A percentile compares a stretch with the other conserved stretches of the same genome.
Evolutionary conservation across 2,888 invertebrate species (phyloP).

Genomic region (Ophioninae sp.): DNA sequence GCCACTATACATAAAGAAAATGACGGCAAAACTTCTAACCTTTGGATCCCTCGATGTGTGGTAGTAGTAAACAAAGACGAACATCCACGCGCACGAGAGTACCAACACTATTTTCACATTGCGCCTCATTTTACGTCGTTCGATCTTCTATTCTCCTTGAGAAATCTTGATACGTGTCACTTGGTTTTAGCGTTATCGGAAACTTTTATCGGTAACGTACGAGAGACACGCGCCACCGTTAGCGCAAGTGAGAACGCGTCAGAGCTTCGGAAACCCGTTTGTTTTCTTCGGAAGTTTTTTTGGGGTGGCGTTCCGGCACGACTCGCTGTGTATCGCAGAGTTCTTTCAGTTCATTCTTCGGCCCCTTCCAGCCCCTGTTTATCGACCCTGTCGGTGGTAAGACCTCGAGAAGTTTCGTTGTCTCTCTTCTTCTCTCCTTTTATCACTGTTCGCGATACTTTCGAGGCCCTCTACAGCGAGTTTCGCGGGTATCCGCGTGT

Average conservation of each 20-base stretch:
- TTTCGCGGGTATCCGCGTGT: background rate
- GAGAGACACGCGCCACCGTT: background rate
- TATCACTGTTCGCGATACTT: background rate
- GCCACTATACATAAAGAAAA: background rate
- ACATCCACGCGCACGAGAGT: constrained; percentile 85
- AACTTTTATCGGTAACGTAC: background rate
- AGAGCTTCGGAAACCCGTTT: background rate
- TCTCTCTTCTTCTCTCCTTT: background rate
- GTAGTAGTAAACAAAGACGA: constrained; percentile 85
- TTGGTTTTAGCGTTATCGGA: background rate
- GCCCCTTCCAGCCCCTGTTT: constrained; percentile 41
- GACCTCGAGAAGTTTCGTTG: constrained; percentile 45
- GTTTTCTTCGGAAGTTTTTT: constrained; percentile 17
- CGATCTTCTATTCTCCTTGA: background rate
- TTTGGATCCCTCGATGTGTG: constrained; percentile 83
- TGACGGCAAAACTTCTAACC: constrained; percentile 77
- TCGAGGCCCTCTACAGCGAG: constrained; percentile 14
- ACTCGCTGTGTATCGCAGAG: constrained; percentile 32
- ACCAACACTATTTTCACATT: constrained; percentile 85
- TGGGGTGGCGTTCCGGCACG: constrained; percentile 6
- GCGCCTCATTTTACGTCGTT: constrained; percentile 82
- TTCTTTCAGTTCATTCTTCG: constrained; percentile 46
- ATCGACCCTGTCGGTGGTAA: constrained; percentile 63
- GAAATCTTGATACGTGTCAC: background rate
- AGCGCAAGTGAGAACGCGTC: background rate